These are phyloP conservation scores for Drosophila algonquin DNA, from an alignment of 2,888 invertebrate genomes.

Conservation along the genomic window DNA sequence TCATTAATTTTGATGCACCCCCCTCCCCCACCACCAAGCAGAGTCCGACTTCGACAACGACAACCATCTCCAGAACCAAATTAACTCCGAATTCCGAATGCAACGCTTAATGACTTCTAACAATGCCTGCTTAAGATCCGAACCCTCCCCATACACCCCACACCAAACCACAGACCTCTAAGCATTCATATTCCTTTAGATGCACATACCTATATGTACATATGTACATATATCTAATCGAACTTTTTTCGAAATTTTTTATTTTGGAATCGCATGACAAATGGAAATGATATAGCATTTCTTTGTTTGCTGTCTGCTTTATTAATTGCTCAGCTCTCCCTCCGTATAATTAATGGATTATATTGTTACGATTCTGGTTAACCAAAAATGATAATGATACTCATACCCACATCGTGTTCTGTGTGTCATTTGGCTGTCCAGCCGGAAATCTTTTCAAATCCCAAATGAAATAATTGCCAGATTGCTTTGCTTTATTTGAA, in stretches of 20 bases:
- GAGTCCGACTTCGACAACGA: neutral
- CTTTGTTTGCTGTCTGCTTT: conserved; percentile 43
- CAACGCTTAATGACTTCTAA: conserved; percentile 46
- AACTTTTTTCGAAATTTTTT: conserved; percentile 30
- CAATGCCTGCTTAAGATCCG: conserved; percentile 34
- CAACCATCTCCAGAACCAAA: conserved; percentile 6
- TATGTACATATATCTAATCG: conserved; percentile 4
- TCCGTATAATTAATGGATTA: conserved; percentile 46
- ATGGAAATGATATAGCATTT: conserved; percentile 52
- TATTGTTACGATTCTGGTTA: conserved; percentile 38
- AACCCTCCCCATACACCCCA: neutral
- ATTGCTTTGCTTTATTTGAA: conserved; percentile 15
- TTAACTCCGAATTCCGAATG: conserved; percentile 24
- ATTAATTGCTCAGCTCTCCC: conserved; percentile 26
- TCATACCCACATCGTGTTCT: conserved; percentile 17
- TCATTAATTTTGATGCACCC: conserved; percentile 33
- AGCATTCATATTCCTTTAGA: conserved; percentile 4
- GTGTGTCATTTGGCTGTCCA: conserved; percentile 26
- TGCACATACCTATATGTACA: neutral
- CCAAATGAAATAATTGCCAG: conserved; percentile 28
- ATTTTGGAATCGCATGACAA: conserved; percentile 60
- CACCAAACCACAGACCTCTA: conserved; percentile 9
- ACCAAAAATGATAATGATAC: conserved; percentile 32
- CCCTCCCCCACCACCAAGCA: neutral
- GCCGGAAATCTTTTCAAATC: conserved; percentile 45